Percentiles rank a stretch among this genome's conserved stretches.
Conservation (phyloP, 2,797 vertebrate genomes). For the Crax fasciolata region DNA sequence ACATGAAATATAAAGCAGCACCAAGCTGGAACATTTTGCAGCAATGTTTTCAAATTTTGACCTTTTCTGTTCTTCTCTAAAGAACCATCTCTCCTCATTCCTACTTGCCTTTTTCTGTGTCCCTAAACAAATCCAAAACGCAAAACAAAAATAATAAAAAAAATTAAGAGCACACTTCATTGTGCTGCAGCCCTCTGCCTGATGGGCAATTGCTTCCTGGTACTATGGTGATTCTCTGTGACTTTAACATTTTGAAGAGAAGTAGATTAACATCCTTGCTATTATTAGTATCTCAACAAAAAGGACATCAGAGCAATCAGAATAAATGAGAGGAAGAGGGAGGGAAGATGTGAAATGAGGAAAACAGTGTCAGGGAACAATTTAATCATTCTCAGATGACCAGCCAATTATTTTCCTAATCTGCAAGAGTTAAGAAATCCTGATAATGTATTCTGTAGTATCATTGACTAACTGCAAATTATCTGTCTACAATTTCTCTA, state of each 20-base stretch:
- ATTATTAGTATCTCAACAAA: background rate
- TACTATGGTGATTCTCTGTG: fast-evolving
- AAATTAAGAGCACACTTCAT: background rate
- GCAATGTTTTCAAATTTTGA: background rate
- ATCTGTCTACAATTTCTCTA: background rate
- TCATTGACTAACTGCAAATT: background rate
- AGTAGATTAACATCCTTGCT: background rate
- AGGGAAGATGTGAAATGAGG: background rate
- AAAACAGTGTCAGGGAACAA: background rate
- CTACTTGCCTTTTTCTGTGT: background rate
- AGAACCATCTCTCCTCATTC: background rate
- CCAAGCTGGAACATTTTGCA: background rate
- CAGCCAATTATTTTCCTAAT: background rate
- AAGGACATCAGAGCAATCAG: background rate
- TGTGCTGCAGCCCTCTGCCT: background rate
- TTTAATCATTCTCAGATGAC: background rate
- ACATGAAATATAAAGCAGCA: fast-evolving
- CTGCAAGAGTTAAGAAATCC: background rate
- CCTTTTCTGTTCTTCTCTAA: background rate
- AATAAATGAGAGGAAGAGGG: background rate
- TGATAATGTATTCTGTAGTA: background rate
- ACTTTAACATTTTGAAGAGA: background rate
- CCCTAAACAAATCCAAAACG: background rate
- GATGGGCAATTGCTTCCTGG: background rate
- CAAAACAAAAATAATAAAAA: background rate